Conservation (phyloP, 2,888 invertebrate species). For the Rhogogaster chlorosoma region DNA sequence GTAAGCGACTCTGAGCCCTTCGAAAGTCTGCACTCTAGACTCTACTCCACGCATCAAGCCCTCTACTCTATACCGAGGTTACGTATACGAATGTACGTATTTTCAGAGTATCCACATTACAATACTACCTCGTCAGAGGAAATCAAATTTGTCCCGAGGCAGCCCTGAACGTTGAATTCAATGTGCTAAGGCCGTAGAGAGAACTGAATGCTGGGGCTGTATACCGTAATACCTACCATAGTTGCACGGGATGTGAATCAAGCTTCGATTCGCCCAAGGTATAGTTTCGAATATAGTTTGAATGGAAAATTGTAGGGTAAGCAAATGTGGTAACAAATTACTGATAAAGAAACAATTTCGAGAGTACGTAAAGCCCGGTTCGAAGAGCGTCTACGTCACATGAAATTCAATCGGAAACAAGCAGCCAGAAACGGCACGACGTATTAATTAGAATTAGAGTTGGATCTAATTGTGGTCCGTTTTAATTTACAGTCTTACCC, state of each 20-base stretch:
- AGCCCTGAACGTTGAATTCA: conserved; percentile 16
- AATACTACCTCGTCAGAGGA: conserved; percentile 46
- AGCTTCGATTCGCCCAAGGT: background rate
- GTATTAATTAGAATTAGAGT: conserved; percentile 25
- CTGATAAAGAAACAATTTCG: background rate
- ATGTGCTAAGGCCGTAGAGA: background rate
- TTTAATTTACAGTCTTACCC: conserved; percentile 1
- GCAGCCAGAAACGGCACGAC: background rate
- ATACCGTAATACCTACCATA: background rate
- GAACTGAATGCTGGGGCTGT: background rate
- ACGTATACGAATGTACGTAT: background rate
- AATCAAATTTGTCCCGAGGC: conserved; percentile 43
- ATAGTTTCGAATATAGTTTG: background rate
- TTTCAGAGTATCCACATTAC: conserved; percentile 33
- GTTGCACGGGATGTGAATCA: background rate
- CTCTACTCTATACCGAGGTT: background rate
- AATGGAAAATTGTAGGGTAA: background rate
- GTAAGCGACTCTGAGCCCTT: background rate
- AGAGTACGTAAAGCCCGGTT: background rate
- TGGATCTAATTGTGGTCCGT: conserved; percentile 19
- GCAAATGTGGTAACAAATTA: background rate
- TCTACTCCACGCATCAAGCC: background rate
- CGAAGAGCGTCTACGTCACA: background rate
- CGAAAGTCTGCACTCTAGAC: conserved; percentile 10
- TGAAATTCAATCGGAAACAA: background rate